Evolutionary conservation across 2,888 invertebrate genomes (phyloP), one percentile per base, ranked within the genome.

Genomic region (Chaetoderma sp.): DNA sequence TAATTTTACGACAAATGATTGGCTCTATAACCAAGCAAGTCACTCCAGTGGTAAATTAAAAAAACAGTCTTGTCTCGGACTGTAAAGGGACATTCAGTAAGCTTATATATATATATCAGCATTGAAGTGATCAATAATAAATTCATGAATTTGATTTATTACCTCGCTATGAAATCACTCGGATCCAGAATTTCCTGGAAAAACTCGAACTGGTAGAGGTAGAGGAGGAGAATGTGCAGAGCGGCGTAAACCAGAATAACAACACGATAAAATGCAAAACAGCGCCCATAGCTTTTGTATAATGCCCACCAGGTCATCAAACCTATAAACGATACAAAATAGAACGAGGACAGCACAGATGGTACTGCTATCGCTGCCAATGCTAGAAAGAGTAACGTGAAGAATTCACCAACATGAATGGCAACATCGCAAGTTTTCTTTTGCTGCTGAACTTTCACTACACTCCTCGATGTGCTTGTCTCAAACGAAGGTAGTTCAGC

Each of bases 181-280:
- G 90, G 89, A n/a, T 91, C 90, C 63, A 95, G 87, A 28, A 91
- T 82, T 39, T 92, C 90, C 78, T 94, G 93, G 61, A 92, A 89
- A 91, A 92, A 93, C 75, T 93, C 91, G 80, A 93, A 92, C 87
- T 98, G 97, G 84, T 96, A 96, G 13, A 91, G 89, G 76, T 94
- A 91, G 21, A 95, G 86, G 45, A 90, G 88, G 2, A 91, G 81
- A 66, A 94, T 90, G 84, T 98, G 96, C 32, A 90, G 80, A 5
- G 91, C 91, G 82, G 94, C 91, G 76, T 94, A 90, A n/a, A 91
- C 88, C 23, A 87, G 76, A 52, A 88, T 76, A 44, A 86, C 62
- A 25, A 85, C 62, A 25, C 84, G 74, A 58, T 83, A 78, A 10
- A 76, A 65, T 6, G 93, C 93, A 83, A 94, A 96, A n/a, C 91